Evolutionary conservation across 2,888 invertebrate genomes (phyloP), one percentile per base, ranked within the genome.

Genomic region (Dynastes grantii): DNA sequence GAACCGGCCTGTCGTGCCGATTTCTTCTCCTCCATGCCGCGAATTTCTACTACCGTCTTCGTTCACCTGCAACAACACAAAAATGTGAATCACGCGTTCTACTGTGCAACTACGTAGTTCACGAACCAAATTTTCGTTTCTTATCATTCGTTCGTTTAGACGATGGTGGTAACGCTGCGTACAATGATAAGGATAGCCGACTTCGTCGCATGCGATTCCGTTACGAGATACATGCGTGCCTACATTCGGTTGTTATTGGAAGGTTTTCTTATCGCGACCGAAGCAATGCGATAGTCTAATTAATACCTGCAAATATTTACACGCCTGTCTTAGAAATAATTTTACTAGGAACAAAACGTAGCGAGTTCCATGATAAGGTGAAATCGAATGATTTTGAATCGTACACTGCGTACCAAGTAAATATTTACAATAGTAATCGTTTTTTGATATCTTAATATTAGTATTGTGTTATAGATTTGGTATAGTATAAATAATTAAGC

Each of bases 1-100:
- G 94, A 93, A 89, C 95, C 95, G 83, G 85, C 87, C 80, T 81
- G 80, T 45, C 88, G 85, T 68, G 84, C 81, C 29, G 82, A 82
- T 79, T 87, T 88, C 82, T 89, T 89, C 70, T 89, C 89, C 78
- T 88, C 88, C 88, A 88, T 88, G 78, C 80, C 82, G 77, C 67
- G 67, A 71, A 13, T 64, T 61, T 68, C 64, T 32, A 51, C 64
- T 32, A 51, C 53, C 55, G 49, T 37, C 68, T 51, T 73, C 53
- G 53, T 53, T 65, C 58, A 78, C 75, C 76, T 78, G 64, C n/a
- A 65, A 76, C 29, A 76, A 37, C 32, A 37, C 32, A 4, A 5
- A 55, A n/a, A 70, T 53, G 40, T 27, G n/a, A 67, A 75, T 16
- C n/a, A 55, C 55, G 55, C n/a, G n/a, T 55, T 5, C 16, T 55